Conservation (phyloP, 1,140 invertebrate genomes). For the Agrilus planipennis region DNA sequence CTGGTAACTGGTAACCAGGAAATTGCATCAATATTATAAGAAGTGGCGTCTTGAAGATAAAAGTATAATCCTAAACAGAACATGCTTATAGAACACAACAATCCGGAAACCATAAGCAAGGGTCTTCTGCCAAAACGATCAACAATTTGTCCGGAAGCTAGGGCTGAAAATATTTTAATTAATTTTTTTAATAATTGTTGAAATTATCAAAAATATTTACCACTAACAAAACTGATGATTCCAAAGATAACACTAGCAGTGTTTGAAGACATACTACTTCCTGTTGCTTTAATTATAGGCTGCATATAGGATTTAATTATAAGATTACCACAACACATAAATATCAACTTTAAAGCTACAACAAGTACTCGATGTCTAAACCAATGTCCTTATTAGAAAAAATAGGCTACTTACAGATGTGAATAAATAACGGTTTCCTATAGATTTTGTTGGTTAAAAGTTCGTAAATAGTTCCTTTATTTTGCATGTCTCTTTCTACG, state of each 20-base stretch:
- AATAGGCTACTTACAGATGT: slow-evolving; percentile 5
- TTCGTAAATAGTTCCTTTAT: slow-evolving; percentile 7
- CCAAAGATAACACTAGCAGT: slow-evolving; percentile 48
- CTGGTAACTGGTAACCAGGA: slow-evolving; percentile 49
- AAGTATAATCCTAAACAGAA: slow-evolving; percentile 46
- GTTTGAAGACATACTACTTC: slow-evolving; percentile 36
- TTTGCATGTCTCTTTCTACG: slow-evolving; percentile 9
- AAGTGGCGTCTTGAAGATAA: slow-evolving; percentile 36
- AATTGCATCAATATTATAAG: slow-evolving; percentile 29
- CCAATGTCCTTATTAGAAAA: too few species aligned
- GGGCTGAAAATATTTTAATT: too few species aligned
- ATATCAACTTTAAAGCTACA: slow-evolving; percentile 41
- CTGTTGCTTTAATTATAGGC: slow-evolving; percentile 43
- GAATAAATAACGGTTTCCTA: slow-evolving; percentile 12
- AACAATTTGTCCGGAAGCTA: too few species aligned
- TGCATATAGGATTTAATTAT: slow-evolving; percentile 61
- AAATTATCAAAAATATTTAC: too few species aligned
- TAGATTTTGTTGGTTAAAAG: slow-evolving; percentile 5
- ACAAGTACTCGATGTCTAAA: too few species aligned
- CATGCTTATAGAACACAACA: slow-evolving; percentile 40
- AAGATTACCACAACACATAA: slow-evolving; percentile 53
- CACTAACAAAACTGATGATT: too few species aligned
- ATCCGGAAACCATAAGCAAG: slow-evolving; percentile 47
- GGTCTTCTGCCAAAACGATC: slow-evolving; percentile 57
- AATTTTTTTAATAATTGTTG: too few species aligned